A percentile compares a stretch with the other conserved stretches of the same genome.
phyloP scores from a whole-genome alignment of 2,888 invertebrate genomes.

The Neocrepidodera transversa region DNA sequence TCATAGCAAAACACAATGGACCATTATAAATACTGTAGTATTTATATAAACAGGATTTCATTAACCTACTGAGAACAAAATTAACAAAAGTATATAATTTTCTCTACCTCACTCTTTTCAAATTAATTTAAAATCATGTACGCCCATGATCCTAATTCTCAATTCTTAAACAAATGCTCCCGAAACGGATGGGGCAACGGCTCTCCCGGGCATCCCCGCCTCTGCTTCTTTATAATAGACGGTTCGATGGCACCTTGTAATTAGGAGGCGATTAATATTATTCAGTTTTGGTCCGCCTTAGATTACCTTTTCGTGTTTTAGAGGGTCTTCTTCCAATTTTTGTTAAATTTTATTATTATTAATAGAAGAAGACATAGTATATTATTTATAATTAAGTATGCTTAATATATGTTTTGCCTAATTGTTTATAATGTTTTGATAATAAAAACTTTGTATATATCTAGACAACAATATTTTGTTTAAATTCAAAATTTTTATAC shows the following conservation, averaged over 20 bases:
- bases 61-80: too few species aligned
- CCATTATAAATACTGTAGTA: too few species aligned
- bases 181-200: constrained; percentile 31
- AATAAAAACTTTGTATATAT: too few species aligned
- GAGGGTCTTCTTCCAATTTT: not conserved
- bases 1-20: too few species aligned
- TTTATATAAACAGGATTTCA: too few species aligned
- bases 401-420: too few species aligned
- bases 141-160: constrained; percentile 27
- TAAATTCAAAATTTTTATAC: too few species aligned
- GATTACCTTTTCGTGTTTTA: not conserved
- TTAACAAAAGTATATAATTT: constrained; percentile 1
- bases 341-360: too few species aligned
- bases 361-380: too few species aligned
- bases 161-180: constrained; percentile 32
- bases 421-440: too few species aligned
- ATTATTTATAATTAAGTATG: too few species aligned
- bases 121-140: constrained; percentile 20
- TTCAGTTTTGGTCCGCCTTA: constrained; percentile 23
- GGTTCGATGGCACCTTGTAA: constrained; percentile 56
- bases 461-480: too few species aligned
- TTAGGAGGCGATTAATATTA: constrained; percentile 57
- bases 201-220: constrained; percentile 48
- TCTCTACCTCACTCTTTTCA: constrained; percentile 7
- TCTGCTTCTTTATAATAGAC: constrained; percentile 59